Evolutionary conservation across 2,888 invertebrate species (phyloP), one percentile per base, ranked within the genome.

Genomic region (Temnothorax unifasciatus): DNA sequence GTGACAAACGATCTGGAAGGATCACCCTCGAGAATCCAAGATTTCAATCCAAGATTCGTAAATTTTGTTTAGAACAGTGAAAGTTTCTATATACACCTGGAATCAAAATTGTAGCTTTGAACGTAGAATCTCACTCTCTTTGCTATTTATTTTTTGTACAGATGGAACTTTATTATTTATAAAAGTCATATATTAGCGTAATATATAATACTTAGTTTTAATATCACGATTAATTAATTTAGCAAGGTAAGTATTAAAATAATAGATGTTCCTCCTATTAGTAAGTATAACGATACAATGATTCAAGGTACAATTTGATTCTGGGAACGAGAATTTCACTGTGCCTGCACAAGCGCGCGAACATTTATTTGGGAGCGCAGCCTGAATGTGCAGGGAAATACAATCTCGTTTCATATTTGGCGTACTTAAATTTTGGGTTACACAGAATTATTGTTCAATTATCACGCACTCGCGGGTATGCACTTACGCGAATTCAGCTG

Each of bases 221-320:
- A 57, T 68, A 13, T 29, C 2, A 29, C 18, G 18, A 50, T 34
- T 50, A 50, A 29, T 52, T 73, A 73, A 21, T 21, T 54, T 54
- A 66, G 50, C 8, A 11, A 18, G 18, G 3, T 75, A 47, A 76
- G 29, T 50, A 64, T 64, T 76, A 5, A 64, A 75, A 76, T 76
- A 50, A 50, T 50, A 38, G 4, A 75, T 21, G 21, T 50, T 75
- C 63, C 29, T 6, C 29, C 29, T 75, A 47, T 68, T 0, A 68
- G 47, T 47, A 68, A 68, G 29, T 68, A 15, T 47, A 15, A 64
- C 21, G 13, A 41, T 41, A 21, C 9, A 34, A 9, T 2, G 15
- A 8, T 74, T 29, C 29, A 3, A 61, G 25, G 38, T 15, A n/a
- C 11, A 75, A 64, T 63, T 21, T 44, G 41, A 59, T 59, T 74